Percentiles rank a stretch among this genome's conserved stretches.
Evolutionary conservation across 2,888 invertebrate genomes (phyloP).

Genomic region (Tineola bisselliella): DNA sequence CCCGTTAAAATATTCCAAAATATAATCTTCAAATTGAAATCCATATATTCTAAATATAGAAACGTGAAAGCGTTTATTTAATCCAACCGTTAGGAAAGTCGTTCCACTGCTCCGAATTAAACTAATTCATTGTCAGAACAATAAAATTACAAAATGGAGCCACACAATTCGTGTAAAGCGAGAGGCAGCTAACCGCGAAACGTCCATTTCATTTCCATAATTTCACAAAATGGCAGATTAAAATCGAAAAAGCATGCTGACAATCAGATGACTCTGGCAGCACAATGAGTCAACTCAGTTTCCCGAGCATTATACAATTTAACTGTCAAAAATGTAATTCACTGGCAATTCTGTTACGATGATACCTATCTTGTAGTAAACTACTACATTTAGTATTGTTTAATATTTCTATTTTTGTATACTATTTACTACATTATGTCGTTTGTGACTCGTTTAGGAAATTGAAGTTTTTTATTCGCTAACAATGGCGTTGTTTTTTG

Average conservation of each 20-base stretch:
- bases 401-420: neutral
- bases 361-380: conserved; percentile 6
- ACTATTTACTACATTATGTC: neutral
- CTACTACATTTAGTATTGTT: conserved; percentile 2
- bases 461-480: too few species aligned
- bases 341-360: conserved; percentile 24
- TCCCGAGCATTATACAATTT: conserved; percentile 61
- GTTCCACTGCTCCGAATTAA: conserved; percentile 15
- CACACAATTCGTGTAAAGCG: conserved; percentile 28
- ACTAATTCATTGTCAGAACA: conserved; percentile 41
- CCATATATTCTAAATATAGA: neutral
- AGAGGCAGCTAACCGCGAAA: conserved; percentile 59
- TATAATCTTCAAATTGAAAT: neutral
- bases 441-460: neutral
- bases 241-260: conserved; percentile 56
- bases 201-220: conserved; percentile 62
- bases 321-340: conserved; percentile 51
- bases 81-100: conserved; percentile 10
- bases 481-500: too few species aligned
- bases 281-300: conserved; percentile 46
- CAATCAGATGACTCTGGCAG: conserved; percentile 45
- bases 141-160: conserved; percentile 43
- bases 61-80: conserved; percentile 8
- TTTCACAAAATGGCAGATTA: conserved; percentile 60
- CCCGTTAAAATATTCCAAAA: neutral